Evolutionary conservation across 2,888 invertebrate genomes (phyloP), one percentile per base, ranked within the genome.

Genomic region (Lottia scabra): DNA sequence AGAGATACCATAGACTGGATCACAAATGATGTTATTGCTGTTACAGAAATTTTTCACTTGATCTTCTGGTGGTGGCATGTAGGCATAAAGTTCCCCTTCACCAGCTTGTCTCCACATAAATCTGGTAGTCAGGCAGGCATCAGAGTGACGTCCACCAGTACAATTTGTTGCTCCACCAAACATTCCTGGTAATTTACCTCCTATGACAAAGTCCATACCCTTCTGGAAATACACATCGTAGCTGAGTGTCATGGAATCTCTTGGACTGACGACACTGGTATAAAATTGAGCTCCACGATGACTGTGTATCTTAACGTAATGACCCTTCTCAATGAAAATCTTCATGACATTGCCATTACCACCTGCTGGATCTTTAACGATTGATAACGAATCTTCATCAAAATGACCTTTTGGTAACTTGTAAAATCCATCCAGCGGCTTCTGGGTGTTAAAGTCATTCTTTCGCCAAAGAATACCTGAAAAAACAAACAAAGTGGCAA

Each of bases 181-280:
- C 4, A 82, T 65, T 13, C 84, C 84, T 0, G 84, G 82, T 16
- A 84, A 71, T 48, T 84, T 84, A 0, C 84, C 83, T 0, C 84
- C 67, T 16, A 13, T 44, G 1, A 43, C 48, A 48, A 67, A 67
- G 56, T 67, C 67, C 16, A 67, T 45, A 26, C 30, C 27, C 38
- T 67, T 67, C 67, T 71, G 43, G 48, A 67, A 67, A 27, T 75
- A 77, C 12, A 80, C 74, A 38, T 78, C 74, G 63, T 75, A 79
- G 45, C 73, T 75, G 16, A 79, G 48, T 0, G 75, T 79, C 46
- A 72, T 62, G 66, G 68, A 67, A 19, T 64, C 56, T 27, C 63
- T 45, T n/a, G n/a, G n/a, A 19, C 16, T 15, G 16, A 16, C 45
- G 5, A 30, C 46, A 4, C 71, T 71, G 12, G 75, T 66, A 48